phyloP scores from a whole-genome alignment of 2,888 invertebrate species.

The Plebejus anna region DNA sequence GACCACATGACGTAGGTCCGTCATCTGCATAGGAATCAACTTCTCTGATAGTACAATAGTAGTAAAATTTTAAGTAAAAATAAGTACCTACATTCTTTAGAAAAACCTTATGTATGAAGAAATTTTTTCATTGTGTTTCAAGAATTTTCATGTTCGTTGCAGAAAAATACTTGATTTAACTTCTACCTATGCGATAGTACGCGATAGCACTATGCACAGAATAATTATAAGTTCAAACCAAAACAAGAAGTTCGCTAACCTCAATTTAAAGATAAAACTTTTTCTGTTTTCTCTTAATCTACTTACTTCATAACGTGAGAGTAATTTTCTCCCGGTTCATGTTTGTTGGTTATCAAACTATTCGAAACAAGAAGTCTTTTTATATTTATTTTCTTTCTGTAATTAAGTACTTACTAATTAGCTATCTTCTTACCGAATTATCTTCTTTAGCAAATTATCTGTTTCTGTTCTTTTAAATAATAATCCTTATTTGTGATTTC shows the following conservation, averaged over 20 bases:
- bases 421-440: too few relatives aligned
- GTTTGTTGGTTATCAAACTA: not conserved
- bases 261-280: not conserved
- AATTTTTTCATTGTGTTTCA: too few relatives aligned
- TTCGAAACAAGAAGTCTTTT: not conserved
- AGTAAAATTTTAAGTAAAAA: too few relatives aligned
- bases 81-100: too few relatives aligned
- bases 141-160: not conserved
- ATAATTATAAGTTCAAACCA: not conserved
- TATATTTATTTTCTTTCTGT: not conserved
- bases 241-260: constrained; percentile 14
- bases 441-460: too few relatives aligned
- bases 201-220: not conserved
- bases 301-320: not conserved
- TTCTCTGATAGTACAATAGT: too few relatives aligned
- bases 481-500: too few relatives aligned
- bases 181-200: not conserved
- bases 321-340: not conserved
- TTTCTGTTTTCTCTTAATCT: constrained; percentile 1
- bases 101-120: too few relatives aligned
- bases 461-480: too few relatives aligned
- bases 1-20: too few relatives aligned
- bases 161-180: not conserved
- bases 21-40: too few relatives aligned
- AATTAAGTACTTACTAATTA: not conserved